Base-by-base conservation (phyloP, 2,797 vertebrate species). In the Falco cherrug region DNA sequence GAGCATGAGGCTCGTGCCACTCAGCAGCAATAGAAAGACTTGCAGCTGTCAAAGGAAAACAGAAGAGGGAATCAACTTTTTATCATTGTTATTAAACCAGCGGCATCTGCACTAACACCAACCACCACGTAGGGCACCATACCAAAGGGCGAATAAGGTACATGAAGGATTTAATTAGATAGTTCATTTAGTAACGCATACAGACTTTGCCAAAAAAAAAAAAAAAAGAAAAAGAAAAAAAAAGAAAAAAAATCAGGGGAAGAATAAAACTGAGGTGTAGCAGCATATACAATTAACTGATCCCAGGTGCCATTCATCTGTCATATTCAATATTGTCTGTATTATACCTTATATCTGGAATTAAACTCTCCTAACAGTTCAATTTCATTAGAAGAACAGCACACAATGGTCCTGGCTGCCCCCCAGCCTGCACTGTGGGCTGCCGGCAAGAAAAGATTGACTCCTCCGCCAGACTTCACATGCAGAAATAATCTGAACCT, bases 21-120 rank as follows among this genome's bases (percentile, higher is more conserved):
- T 88, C 50, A 0, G 85, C 87, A 95, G 93, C 85, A 79, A 93
- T 64, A 90, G 91, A 84, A 51, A 90, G 26, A 95, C 77, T 84
- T 95, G 83, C 96, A 95, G 82, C 93, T 95, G 89, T 94, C 89
- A 94, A 95, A 96, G 93, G 83, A 96, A 86, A 90, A 90, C n/a
- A 78, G 75, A 97, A 96, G 85, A 95, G 85, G 43, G 74, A 96
- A 96, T 75, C 83, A 95, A 95, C 90, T 96, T 95, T 91, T 84
- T 90, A 79, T 83, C 68, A 17, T 67, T 90, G n/a, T 85, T 90
- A 65, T 83, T 94, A 93, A 93, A 93, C 16, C 70, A 77, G 65
- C 15, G 14, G 60, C 74, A 63, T 24, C 78, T 82, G 53, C 74
- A 87, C 59, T 16, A 54, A 79, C 57, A 80, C 65, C 17, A 24